A percentile compares a stretch with the other conserved stretches of the same genome.
Conservation (phyloP, 2,888 invertebrate species). For the Tipula vernalis region DNA sequence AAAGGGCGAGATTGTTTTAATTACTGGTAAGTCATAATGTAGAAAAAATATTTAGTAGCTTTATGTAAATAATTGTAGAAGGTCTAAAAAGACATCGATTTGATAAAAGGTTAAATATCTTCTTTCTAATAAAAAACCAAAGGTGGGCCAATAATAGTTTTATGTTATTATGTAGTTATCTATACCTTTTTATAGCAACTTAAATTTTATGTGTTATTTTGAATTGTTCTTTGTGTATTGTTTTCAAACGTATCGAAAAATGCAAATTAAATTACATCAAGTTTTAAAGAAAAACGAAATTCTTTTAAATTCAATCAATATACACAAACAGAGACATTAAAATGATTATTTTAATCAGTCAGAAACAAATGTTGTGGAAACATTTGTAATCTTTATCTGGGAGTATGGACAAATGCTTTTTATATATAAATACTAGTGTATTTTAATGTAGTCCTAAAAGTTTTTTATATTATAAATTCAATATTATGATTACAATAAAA, state of each 20-base stretch:
- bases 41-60: neutral
- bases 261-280: neutral
- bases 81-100: neutral
- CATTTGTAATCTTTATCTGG: neutral
- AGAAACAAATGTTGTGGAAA: neutral
- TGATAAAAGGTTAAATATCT: neutral
- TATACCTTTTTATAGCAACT: neutral
- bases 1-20: neutral
- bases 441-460: neutral
- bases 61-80: neutral
- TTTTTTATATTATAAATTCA: neutral
- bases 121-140: neutral
- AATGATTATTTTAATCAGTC: neutral
- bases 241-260: neutral
- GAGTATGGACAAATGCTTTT: neutral
- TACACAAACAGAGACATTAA: neutral
- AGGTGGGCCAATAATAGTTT: neutral
- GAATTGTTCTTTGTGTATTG: neutral
- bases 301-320: neutral
- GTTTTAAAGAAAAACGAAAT: neutral
- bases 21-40: neutral
- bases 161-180: neutral
- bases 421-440: neutral
- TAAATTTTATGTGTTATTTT: neutral
- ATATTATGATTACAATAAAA: neutral